phyloP scores from a whole-genome alignment of 1,140 invertebrate genomes.

The Popillia japonica region DNA sequence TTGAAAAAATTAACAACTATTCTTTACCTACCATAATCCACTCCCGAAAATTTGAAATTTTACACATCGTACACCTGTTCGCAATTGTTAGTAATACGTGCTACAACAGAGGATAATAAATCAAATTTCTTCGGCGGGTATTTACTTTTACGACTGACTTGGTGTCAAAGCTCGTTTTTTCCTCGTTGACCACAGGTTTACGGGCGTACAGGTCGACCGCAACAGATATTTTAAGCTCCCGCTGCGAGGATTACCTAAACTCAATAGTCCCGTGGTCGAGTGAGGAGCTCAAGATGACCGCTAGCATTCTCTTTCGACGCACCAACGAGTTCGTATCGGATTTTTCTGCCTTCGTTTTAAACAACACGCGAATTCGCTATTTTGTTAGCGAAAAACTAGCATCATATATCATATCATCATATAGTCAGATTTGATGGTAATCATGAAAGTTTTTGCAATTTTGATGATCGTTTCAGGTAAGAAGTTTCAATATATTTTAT shows the following conservation, averaged over 20 bases:
- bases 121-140: neutral
- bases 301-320: neutral
- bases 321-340: neutral
- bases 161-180: conserved; percentile 13
- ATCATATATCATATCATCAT: no score
- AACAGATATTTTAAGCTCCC: conserved; percentile 10
- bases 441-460: neutral
- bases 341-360: neutral
- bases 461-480: neutral
- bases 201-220: neutral
- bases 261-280: neutral
- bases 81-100: neutral
- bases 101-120: neutral
- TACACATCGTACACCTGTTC: neutral
- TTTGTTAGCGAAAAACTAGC: neutral
- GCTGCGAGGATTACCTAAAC: conserved; percentile 15
- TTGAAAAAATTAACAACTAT: no score
- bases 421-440: neutral
- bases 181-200: neutral
- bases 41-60: no score
- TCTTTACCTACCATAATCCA: no score
- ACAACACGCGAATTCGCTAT: neutral
- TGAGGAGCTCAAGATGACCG: conserved; percentile 3
- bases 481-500: neutral
- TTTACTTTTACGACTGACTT: conserved; percentile 16